Evolutionary conservation across 2,888 invertebrate species (phyloP).

Genomic region (Ctena decussata): DNA sequence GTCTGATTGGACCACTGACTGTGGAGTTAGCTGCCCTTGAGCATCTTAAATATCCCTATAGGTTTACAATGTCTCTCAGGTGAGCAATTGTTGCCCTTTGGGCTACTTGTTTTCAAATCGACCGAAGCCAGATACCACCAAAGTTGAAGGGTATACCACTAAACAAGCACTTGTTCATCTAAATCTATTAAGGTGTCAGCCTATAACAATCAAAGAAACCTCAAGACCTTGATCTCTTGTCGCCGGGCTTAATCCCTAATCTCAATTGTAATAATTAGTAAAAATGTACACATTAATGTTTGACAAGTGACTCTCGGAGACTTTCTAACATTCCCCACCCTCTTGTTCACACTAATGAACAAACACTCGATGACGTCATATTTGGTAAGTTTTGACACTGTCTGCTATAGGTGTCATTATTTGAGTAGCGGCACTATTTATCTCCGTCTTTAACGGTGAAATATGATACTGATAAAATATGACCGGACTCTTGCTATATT

Average conservation of each 20-base stretch:
- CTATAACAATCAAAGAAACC: neutral
- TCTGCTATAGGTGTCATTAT: neutral
- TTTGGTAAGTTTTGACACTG: neutral
- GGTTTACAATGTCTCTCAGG: too few relatives aligned
- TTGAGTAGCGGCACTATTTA: slow-evolving; percentile 5
- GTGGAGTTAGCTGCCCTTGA: too few relatives aligned
- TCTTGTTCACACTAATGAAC: slow-evolving; percentile 12
- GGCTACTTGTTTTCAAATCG: too few relatives aligned
- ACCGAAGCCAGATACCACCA: neutral
- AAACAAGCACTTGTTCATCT: neutral
- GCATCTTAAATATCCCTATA: too few relatives aligned
- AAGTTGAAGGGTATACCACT: neutral
- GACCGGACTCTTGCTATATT: too few relatives aligned
- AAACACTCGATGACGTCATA: slow-evolving; percentile 45
- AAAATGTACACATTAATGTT: neutral
- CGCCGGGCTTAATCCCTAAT: neutral
- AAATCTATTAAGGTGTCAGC: neutral
- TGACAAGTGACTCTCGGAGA: neutral
- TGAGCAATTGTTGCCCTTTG: too few relatives aligned
- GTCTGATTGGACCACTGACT: too few relatives aligned
- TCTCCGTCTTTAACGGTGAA: slow-evolving; percentile 10
- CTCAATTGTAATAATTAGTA: slow-evolving; percentile 8
- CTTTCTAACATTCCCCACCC: neutral
- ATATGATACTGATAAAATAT: too few relatives aligned
- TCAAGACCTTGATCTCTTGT: neutral